Base-by-base conservation (phyloP, 2,888 invertebrate genomes). In the Zygaena filipendulae region DNA sequence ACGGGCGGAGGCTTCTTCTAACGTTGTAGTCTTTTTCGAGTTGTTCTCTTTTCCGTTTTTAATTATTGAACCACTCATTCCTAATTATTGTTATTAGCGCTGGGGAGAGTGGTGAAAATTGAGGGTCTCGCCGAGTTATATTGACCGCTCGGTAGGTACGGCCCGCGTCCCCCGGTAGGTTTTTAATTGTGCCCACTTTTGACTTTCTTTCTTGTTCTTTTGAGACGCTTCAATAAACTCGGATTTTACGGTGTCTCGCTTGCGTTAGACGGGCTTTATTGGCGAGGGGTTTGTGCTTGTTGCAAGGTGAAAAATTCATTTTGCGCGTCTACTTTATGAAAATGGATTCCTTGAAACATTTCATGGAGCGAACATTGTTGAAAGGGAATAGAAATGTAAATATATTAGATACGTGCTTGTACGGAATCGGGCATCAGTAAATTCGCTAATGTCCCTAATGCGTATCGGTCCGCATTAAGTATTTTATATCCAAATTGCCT, bases 51-150 rank as follows among this genome's bases (percentile, higher is more conserved):
- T 68, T 79, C 80, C 81, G 81, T 81, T 81, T 81, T 81, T 81
- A 81, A 81, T 81, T 81, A 81, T 80, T 74, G 81, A 79, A 80
- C 80, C 81, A 81, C 81, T 81, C 81, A 81, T 81, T 80, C 67
- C 81, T 81, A 81, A 81, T 81, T 81, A 81, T 81, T 80, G 77
- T 81, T 81, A 81, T 80, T 80, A 81, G 80, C 70, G 68, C 55
- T 55, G 59, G 74, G 72, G 77, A 55, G 63, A 72, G 74, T 71
- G 77, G 72, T 71, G 77, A 72, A 77, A 74, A 77, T 77, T 77
- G 75, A 75, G 77, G 77, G 77, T 64, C 72, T 68, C 49, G 61
- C 48, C 52, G 52, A 59, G 69, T 54, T 62, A 72, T 74, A 77
- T 77, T 79, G 79, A 79, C 79, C 79, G 74, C 60, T 66, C 50